These are phyloP conservation scores for Eretmochelys imbricata DNA, from an alignment of 2,113 vertebrate genomes.

Conservation along the genomic window DNA sequence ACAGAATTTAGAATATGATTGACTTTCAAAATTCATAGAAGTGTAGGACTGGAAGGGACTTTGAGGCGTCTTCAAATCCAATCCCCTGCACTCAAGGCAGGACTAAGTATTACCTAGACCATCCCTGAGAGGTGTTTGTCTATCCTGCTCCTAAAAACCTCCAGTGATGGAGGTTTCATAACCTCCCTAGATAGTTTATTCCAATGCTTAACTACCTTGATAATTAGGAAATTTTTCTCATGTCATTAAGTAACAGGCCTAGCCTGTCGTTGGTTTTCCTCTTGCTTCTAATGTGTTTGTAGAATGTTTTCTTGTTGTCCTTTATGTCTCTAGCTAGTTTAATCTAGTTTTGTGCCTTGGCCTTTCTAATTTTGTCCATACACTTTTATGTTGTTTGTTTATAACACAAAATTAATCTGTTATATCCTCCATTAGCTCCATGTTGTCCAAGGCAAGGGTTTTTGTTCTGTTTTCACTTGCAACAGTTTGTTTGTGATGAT, in stretches of 20 bases:
- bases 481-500: not conserved
- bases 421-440: constrained; percentile 47
- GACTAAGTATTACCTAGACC: not conserved
- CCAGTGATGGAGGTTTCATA: not conserved
- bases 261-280: no score
- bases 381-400: not conserved
- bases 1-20: constrained; percentile 15
- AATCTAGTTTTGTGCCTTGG: not conserved
- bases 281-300: not conserved
- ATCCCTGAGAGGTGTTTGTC: not conserved
- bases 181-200: not conserved
- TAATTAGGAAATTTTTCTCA: not conserved
- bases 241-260: no score
- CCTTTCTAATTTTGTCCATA: no score
- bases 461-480: not conserved
- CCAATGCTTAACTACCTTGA: not conserved
- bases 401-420: not conserved
- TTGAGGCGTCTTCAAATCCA: not conserved
- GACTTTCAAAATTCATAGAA: not conserved
- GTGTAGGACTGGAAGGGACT: not conserved
- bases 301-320: not conserved
- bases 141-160: not conserved
- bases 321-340: not conserved
- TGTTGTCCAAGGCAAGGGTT: constrained; percentile 26
- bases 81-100: not conserved